Percentiles rank a stretch among this genome's conserved stretches.
These are phyloP conservation scores for Nymphalis urticae DNA, from an alignment of 2,888 invertebrate species.

Conservation along the genomic window DNA sequence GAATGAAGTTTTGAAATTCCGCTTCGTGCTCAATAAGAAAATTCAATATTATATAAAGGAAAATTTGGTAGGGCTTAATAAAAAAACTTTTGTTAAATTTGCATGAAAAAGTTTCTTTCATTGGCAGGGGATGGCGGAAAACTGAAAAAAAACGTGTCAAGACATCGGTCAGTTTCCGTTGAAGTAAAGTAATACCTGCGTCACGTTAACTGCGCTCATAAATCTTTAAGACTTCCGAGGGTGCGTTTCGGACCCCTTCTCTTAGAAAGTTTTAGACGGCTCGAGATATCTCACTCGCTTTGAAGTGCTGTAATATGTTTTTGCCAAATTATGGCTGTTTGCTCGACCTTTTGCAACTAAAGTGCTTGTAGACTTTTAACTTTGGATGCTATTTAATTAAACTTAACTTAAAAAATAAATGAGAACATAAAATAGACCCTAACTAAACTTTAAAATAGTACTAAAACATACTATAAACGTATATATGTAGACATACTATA, in stretches of 20 bases:
- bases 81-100: background rate
- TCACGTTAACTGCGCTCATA: conserved; percentile 71
- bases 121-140: background rate
- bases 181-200: conserved; percentile 67
- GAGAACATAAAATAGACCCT: background rate
- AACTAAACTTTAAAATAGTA: background rate
- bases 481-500: background rate
- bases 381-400: background rate
- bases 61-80: background rate
- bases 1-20: too few relatives aligned
- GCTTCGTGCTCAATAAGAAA: background rate
- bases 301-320: conserved; percentile 18
- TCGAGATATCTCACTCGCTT: conserved; percentile 24
- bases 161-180: conserved; percentile 62
- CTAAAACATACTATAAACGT: background rate
- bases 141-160: conserved; percentile 43
- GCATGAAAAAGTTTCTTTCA: conserved; percentile 11
- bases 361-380: background rate
- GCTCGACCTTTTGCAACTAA: conserved; percentile 10
- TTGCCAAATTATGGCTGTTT: conserved; percentile 18
- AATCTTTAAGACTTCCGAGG: conserved; percentile 71
- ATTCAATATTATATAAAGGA: background rate
- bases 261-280: conserved; percentile 35
- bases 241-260: conserved; percentile 62
- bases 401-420: background rate